Base-by-base conservation (phyloP, 1,140 invertebrate genomes). In the Brachionus paranguensis region DNA sequence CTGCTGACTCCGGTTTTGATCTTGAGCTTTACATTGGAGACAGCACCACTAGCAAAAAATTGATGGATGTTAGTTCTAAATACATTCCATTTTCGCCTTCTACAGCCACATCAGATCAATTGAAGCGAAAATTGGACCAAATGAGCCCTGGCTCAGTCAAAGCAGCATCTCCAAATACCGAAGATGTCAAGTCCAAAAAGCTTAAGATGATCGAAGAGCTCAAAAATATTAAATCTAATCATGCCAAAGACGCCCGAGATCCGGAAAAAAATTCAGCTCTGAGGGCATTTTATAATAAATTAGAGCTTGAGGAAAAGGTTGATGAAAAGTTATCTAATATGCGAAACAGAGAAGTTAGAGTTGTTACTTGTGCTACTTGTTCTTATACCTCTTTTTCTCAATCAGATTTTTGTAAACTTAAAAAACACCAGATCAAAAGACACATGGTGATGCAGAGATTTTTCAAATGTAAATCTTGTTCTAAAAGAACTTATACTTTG, bases 401-500 rank as follows among this genome's bases (percentile, higher is more conserved):
- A 55, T 83, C 81, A 12, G 60, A 68, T 33, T 83, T 68, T 24
- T 83, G 81, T 72, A 83, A 83, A 20, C 64, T 41, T 14, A 83
- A 83, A 72, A 53, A 72, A 37, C 81, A 83, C 41, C 29, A 47
- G 27, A 27, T 83, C 7, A 72, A 70, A 70, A 47, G 60, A 33
- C 60, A 68, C 33, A 47, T 55, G 60, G 81, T 83, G 10, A 41
- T 43, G 24, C 81, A 83, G 10, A 47, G 64, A 50, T 83, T 83
- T 72, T 83, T 83, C 45, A 68, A 83, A 83, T 83, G 81, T 20
- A 70, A 68, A 12, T 50, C 47, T 29, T 83, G 81, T 72, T 29
- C 29, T 5, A 83, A 83, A 20, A 14, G 68, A 68, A 70, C 60
- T n/a, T 83, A n/a, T 55, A 83, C 81, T 29, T 55, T 68, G 37